Conservation (phyloP, 35 echinoderm and acorn worm genomes). For the Patiria miniata region DNA sequence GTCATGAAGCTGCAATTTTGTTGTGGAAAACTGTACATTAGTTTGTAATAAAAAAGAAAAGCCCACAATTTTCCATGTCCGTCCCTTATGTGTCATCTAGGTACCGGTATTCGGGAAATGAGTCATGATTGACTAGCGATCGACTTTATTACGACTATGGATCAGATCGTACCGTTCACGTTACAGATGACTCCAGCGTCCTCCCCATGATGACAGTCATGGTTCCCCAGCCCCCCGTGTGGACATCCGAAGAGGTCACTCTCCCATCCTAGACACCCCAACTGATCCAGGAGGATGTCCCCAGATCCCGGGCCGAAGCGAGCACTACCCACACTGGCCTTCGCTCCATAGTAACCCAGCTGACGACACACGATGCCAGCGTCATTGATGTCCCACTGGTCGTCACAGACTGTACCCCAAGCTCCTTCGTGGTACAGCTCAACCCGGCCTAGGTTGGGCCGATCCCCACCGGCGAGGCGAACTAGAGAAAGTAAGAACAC, state of each 20-base stretch:
- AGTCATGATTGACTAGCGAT: no score
- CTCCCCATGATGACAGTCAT: slow-evolving; percentile 39
- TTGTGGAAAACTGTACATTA: no score
- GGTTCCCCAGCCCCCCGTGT: slow-evolving; percentile 7
- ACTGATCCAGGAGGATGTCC: slow-evolving; percentile 26
- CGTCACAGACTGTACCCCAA: slow-evolving; percentile 52
- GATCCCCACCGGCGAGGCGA: slow-evolving; percentile 4
- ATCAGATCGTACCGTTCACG: background rate
- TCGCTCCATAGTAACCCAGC: slow-evolving; percentile 41
- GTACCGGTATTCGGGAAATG: no score
- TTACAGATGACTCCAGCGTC: slow-evolving; percentile 51
- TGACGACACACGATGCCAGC: slow-evolving; percentile 51
- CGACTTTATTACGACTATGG: no score
- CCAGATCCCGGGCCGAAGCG: slow-evolving; percentile 46
- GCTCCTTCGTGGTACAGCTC: slow-evolving; percentile 12
- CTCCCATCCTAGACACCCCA: slow-evolving; percentile 38
- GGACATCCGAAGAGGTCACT: slow-evolving; percentile 29
- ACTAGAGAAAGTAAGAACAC: background rate
- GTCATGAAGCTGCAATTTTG: no score
- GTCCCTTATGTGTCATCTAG: no score
- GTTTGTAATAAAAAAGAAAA: no score
- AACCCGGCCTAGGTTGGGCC: slow-evolving; percentile 30
- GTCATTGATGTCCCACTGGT: slow-evolving; percentile 44
- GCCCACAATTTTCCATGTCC: no score
- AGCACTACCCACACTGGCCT: slow-evolving; percentile 1